These are phyloP conservation scores for Psittacula echo DNA, from an alignment of 2,797 vertebrate species.

Conservation along the genomic window DNA sequence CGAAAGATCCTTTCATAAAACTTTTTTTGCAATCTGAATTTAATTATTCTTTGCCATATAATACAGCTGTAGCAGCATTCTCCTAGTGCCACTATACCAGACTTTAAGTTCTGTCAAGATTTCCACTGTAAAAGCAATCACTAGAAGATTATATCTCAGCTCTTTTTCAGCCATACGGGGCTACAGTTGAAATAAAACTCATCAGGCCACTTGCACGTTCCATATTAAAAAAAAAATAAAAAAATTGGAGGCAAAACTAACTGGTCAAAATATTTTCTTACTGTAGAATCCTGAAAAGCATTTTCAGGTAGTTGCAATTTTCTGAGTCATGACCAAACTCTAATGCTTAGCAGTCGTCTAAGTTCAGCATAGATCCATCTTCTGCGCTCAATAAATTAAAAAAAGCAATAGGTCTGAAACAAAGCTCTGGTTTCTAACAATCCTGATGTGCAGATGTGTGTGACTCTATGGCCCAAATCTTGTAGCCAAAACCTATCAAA, in stretches of 20 bases:
- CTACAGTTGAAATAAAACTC: background rate
- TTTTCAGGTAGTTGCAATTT: background rate
- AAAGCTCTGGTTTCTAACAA: background rate
- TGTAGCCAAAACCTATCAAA: background rate
- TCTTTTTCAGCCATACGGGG: background rate
- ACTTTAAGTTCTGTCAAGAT: background rate
- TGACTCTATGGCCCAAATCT: background rate
- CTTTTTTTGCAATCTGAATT: background rate
- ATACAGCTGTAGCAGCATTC: background rate
- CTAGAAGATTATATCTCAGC: background rate
- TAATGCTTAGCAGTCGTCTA: background rate
- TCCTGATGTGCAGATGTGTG: background rate
- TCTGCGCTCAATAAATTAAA: background rate
- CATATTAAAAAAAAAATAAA: background rate
- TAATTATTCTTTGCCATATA: background rate
- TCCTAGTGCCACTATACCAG: background rate
- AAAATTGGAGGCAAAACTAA: rapidly evolving
- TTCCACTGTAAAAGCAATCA: background rate
- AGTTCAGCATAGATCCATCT: background rate
- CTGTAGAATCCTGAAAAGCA: background rate
- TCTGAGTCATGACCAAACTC: background rate
- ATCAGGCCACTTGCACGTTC: background rate
- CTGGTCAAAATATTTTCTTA: background rate
- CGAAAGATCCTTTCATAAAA: background rate
- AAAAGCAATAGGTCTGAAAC: background rate